These are phyloP conservation scores for Tuta absoluta DNA, from an alignment of 2,888 invertebrate species.

Conservation along the genomic window DNA sequence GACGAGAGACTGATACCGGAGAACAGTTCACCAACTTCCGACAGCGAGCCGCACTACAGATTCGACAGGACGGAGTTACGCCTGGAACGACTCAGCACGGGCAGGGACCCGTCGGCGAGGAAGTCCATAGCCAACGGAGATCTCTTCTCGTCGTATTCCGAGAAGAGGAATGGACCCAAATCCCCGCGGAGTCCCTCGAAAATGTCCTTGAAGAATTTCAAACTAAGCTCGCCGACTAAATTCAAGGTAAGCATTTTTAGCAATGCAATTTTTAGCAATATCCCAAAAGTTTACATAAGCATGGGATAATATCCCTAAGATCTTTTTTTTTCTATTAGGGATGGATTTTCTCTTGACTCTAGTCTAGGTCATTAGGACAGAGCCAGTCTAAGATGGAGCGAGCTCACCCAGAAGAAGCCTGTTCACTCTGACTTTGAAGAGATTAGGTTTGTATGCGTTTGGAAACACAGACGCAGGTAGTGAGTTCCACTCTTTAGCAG, in stretches of 20 bases:
- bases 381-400: too few relatives aligned
- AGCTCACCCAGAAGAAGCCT: too few relatives aligned
- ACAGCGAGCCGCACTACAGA: conserved; percentile 62
- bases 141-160: conserved; percentile 69
- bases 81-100: conserved; percentile 65
- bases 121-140: conserved; percentile 78
- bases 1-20: conserved; percentile 75
- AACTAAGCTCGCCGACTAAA: conserved; percentile 73
- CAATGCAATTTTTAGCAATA: not conserved
- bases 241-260: conserved; percentile 54
- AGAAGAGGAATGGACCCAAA: conserved; percentile 71
- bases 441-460: too few relatives aligned
- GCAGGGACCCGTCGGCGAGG: conserved; percentile 66
- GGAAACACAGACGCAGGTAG: too few relatives aligned
- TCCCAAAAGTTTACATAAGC: too few relatives aligned
- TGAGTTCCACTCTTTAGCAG: too few relatives aligned
- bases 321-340: too few relatives aligned
- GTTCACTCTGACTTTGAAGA: too few relatives aligned
- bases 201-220: conserved; percentile 77
- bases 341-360: too few relatives aligned
- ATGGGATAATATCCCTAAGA: too few relatives aligned
- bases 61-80: conserved; percentile 69
- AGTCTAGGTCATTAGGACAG: too few relatives aligned
- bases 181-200: conserved; percentile 75
- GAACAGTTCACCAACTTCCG: conserved; percentile 58